Conservation (phyloP, 2,888 invertebrate species). For the Lamellibrachia columna region DNA sequence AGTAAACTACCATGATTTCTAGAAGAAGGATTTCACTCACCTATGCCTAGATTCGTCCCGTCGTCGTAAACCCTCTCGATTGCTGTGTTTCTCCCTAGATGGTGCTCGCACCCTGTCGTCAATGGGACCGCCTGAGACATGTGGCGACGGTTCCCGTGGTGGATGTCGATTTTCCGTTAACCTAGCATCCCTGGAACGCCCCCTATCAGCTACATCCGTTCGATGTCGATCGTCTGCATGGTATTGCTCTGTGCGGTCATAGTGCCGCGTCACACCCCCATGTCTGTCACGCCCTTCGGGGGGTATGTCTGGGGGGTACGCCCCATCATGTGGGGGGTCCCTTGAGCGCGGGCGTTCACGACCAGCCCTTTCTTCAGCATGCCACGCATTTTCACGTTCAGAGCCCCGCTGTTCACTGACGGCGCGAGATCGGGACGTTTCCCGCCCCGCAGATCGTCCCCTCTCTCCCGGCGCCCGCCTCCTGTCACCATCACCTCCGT, state of each 20-base stretch:
- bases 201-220: conserved; percentile 32
- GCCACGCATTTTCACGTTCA: not conserved
- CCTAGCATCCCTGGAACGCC: conserved; percentile 36
- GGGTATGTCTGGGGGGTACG: conserved; percentile 23
- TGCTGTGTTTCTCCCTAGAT: conserved; percentile 27
- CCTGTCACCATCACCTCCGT: conserved; percentile 29
- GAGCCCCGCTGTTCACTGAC: conserved; percentile 13
- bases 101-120: conserved; percentile 25
- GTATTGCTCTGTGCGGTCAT: conserved; percentile 37
- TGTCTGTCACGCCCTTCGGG: conserved; percentile 29
- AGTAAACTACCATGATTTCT: not conserved
- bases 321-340: conserved; percentile 37
- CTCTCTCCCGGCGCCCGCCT: conserved; percentile 39
- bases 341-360: conserved; percentile 32
- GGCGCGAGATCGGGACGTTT: conserved; percentile 32
- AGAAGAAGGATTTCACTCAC: conserved; percentile 19
- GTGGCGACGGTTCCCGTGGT: conserved; percentile 33
- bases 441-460: conserved; percentile 49
- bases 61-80: conserved; percentile 28
- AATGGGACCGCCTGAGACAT: conserved; percentile 31
- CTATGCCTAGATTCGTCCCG: conserved; percentile 36
- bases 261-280: conserved; percentile 23
- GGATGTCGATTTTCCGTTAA: conserved; percentile 23
- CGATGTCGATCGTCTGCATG: conserved; percentile 34
- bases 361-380: not conserved